Evolutionary conservation across 2,113 vertebrate species (phyloP).

Genomic region (Pseudorectes ferrugineus): DNA sequence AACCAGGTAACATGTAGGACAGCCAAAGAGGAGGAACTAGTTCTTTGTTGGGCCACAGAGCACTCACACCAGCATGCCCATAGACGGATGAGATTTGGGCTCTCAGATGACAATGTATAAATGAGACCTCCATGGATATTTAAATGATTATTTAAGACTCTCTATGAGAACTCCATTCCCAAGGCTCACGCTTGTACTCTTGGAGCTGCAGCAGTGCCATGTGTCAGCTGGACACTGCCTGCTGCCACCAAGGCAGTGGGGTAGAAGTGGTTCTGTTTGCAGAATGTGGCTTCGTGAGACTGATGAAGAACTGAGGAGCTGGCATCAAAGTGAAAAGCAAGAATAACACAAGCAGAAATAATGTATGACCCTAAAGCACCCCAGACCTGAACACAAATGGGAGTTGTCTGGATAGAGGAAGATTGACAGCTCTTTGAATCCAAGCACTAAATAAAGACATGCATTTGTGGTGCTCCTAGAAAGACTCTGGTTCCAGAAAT

Average conservation of each 20-base stretch:
- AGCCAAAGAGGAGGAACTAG: not conserved
- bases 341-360: slow-evolving; percentile 7
- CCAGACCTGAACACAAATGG: not conserved
- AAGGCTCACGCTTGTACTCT: accelerated
- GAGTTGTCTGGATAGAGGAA: not conserved
- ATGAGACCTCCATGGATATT: not conserved
- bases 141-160: not conserved
- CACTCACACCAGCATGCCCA: not conserved
- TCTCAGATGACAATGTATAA: not conserved
- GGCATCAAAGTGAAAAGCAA: not conserved
- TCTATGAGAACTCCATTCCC: not conserved
- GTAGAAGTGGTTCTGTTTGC: not conserved
- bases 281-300: accelerated
- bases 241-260: not conserved
- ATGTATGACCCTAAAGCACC: not conserved
- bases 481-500: slow-evolving; percentile 23
- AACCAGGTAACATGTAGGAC: not conserved
- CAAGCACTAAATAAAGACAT: not conserved
- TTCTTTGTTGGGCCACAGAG: not conserved
- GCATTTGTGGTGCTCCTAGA: not conserved
- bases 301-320: not conserved
- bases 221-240: not conserved
- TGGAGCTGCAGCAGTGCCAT: not conserved
- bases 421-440: slow-evolving; percentile 1
- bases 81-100: accelerated